These are phyloP conservation scores for Mythimna albipuncta DNA, from an alignment of 2,888 invertebrate genomes.

Conservation along the genomic window DNA sequence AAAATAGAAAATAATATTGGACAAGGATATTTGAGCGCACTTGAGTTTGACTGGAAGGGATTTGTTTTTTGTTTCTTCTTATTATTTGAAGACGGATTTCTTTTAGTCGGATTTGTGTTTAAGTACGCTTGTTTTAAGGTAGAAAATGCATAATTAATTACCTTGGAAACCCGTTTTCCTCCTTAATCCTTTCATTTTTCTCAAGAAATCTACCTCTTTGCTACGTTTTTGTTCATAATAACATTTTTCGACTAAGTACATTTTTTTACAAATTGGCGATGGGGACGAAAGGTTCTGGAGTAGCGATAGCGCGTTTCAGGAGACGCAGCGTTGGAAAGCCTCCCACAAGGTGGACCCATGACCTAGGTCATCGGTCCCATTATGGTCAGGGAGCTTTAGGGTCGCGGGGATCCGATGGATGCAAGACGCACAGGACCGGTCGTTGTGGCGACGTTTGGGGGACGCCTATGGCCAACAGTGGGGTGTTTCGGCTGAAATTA, in stretches of 20 bases:
- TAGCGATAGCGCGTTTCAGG: too few species aligned
- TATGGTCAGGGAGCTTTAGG: too few species aligned
- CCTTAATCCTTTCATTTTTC: background rate
- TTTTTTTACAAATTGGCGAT: too few species aligned
- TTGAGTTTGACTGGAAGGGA: conserved; percentile 12
- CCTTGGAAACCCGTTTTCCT: background rate
- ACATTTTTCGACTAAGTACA: background rate
- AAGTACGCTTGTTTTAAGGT: background rate
- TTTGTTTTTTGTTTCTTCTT: background rate
- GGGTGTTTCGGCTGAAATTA: too few species aligned
- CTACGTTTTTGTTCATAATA: background rate
- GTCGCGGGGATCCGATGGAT: too few species aligned
- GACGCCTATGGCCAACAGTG: too few species aligned
- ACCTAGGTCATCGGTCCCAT: too few species aligned
- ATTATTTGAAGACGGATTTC: background rate
- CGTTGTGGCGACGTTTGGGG: too few species aligned
- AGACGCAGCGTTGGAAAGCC: too few species aligned
- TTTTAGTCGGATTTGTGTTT: background rate
- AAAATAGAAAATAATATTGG: conserved; percentile 66
- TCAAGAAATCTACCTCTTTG: background rate
- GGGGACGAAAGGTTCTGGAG: too few species aligned
- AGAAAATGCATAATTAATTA: background rate
- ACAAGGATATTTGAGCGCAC: conserved; percentile 33
- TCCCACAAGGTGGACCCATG: too few species aligned
- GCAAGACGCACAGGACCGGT: too few species aligned